Evolutionary conservation across 2,888 invertebrate genomes (phyloP), one percentile per base, ranked within the genome.

Genomic region (Megalurothrips usitatus): DNA sequence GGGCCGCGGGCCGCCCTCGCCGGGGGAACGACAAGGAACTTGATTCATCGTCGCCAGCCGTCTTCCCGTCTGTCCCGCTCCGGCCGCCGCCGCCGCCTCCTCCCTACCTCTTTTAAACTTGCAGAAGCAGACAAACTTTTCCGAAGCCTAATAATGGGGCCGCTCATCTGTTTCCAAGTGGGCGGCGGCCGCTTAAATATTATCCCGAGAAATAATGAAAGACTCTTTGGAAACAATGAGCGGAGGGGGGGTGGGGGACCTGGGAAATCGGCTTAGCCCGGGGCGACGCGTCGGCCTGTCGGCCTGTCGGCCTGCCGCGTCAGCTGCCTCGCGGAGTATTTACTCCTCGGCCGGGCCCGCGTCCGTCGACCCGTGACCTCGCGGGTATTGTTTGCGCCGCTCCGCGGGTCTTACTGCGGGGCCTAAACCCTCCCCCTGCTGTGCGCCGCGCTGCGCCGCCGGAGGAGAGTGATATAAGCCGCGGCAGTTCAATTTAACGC

Each of bases 171-270:
- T 75, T 75, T 75, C 26, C 3, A 43, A 43, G 34, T 43, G 34
- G 34, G 34, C 34, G 26, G 68, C 4, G 68, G 26, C 8, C 68
- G 68, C 68, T 75, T 75, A 26, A 75, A 75, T 75, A 75, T 75
- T 75, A 75, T 75, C 68, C 68, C 68, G 68, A 26, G 68, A 75
- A 75, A 75, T 75, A 75, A 75, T 75, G 68, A 75, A 75, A 75
- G 68, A 75, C 68, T 68, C 68, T 75, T 75, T n/a, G n/a, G 68
- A 75, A 75, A 75, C 68, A 75, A 75, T 75, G 68, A 75, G 68
- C n/a, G n/a, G n/a, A n/a, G n/a, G n/a, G n/a, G n/a, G n/a, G n/a
- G n/a, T n/a, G n/a, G n/a, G 68, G 68, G 23, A 75, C 68, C 68
- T 75, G 68, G 26, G 26, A 75, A 75, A 75, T 75, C 68, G 68